phyloP scores from a whole-genome alignment of 2,113 vertebrate species.

The Psettodes erumei region DNA sequence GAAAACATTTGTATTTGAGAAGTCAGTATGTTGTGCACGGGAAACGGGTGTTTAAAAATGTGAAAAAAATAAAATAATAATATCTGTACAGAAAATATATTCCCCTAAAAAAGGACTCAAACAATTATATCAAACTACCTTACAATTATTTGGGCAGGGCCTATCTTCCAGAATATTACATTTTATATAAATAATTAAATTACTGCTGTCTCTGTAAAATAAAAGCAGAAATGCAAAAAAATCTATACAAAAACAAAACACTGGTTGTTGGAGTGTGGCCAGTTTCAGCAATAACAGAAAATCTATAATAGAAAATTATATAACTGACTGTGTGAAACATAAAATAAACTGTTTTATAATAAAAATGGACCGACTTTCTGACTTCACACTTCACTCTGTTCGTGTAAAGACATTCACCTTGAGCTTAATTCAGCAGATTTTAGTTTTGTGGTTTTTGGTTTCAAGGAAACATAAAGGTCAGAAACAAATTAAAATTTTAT shows the following conservation, averaged over 20 bases:
- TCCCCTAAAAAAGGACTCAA: not conserved
- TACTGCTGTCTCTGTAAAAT: too few species aligned
- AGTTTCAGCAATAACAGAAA: slow-evolving; percentile 41
- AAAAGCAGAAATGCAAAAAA: too few species aligned
- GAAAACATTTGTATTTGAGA: not conserved
- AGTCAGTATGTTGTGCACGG: not conserved
- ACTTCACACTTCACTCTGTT: not conserved
- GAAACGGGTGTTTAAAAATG: slow-evolving; percentile 11
- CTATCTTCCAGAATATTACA: not conserved
- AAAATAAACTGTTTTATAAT: slow-evolving; percentile 45
- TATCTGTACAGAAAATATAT: not conserved
- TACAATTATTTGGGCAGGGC: slow-evolving; percentile 13
- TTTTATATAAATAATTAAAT: not conserved
- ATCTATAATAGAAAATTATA: not conserved
- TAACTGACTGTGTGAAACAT: slow-evolving; percentile 6
- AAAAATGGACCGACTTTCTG: not conserved
- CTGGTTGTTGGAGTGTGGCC: slow-evolving; percentile 40
- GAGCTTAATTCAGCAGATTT: not conserved
- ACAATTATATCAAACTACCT: not conserved
- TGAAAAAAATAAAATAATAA: not conserved
- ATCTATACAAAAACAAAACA: too few species aligned
- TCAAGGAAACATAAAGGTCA: not conserved
- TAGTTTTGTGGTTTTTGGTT: not conserved
- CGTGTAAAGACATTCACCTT: not conserved
- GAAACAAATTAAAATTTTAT: slow-evolving; percentile 12